Percentiles rank a stretch among this genome's conserved stretches.
Conservation (phyloP, 2,888 invertebrate genomes). For the Agrypnus murinus region DNA sequence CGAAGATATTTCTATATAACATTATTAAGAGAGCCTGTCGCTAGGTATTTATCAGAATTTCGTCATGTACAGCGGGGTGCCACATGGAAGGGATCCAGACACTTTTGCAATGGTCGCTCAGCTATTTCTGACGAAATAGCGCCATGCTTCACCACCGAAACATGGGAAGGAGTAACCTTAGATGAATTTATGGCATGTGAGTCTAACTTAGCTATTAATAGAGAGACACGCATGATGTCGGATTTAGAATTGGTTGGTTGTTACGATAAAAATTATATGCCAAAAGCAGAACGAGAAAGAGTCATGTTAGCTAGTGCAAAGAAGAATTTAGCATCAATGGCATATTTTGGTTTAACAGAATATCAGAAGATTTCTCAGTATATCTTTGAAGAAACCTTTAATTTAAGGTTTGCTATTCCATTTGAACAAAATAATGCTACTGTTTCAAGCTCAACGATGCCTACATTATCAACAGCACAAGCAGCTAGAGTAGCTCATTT, state of each 20-base stretch:
- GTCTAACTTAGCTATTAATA: constrained; percentile 95
- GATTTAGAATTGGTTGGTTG: constrained; percentile 96
- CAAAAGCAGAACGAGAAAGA: constrained; percentile 83
- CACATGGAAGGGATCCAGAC: constrained; percentile 92
- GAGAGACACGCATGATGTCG: constrained; percentile 98
- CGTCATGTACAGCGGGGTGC: constrained; percentile 97
- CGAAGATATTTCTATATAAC: constrained; percentile 95
- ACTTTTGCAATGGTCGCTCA: constrained; percentile 83
- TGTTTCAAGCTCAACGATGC: constrained; percentile 87
- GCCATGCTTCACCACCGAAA: constrained; percentile 83
- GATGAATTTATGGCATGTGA: constrained; percentile 94
- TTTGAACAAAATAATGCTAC: constrained; percentile 96
- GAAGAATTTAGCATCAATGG: constrained; percentile 94
- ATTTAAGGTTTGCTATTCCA: constrained; percentile 90
- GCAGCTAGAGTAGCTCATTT: constrained; percentile 83
- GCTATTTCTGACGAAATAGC: constrained; percentile 90
- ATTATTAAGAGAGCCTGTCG: constrained; percentile 93
- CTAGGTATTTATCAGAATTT: constrained; percentile 96
- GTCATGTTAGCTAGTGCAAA: constrained; percentile 97
- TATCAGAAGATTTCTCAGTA: constrained; percentile 94
- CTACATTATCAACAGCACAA: constrained; percentile 84
- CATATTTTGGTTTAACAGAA: constrained; percentile 98
- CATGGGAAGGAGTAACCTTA: constrained; percentile 92
- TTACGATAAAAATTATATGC: constrained; percentile 89
- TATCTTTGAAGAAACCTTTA: constrained; percentile 95